Conservation (phyloP, 2,113 vertebrate genomes). For the Pongo abelii region DNA sequence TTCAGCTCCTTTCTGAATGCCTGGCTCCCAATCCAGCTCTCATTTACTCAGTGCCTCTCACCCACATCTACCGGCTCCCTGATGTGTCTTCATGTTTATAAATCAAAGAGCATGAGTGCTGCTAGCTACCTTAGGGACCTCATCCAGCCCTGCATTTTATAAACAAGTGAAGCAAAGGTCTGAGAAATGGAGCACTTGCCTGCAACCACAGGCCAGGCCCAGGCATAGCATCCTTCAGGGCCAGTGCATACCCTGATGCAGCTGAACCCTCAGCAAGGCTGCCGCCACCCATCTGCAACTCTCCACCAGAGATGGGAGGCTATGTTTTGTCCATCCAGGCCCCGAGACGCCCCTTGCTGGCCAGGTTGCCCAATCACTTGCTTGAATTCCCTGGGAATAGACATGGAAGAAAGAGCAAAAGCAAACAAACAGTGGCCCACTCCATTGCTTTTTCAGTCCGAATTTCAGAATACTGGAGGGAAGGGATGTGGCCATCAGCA, state of each 20-base stretch:
- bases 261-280: too few relatives aligned
- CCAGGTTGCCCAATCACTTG: background rate
- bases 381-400: background rate
- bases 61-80: fast-evolving
- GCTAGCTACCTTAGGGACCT: background rate
- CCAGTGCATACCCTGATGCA: fast-evolving
- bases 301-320: fast-evolving
- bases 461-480: too few relatives aligned
- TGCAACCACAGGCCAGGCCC: background rate
- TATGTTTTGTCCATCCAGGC: too few relatives aligned
- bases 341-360: background rate
- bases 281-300: fast-evolving
- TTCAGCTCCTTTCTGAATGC: background rate
- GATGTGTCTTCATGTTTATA: background rate
- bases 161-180: background rate
- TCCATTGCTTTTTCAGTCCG: background rate
- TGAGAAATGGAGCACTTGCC: fast-evolving
- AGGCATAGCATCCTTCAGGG: background rate
- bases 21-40: fast-evolving
- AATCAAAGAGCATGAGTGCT: background rate
- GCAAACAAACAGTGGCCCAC: fast-evolving
- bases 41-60: background rate
- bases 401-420: background rate
- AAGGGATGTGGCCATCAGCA: too few relatives aligned
- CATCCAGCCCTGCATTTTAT: background rate